Conservation (phyloP, 2,113 vertebrate species). For the Cinclus cinclus region DNA sequence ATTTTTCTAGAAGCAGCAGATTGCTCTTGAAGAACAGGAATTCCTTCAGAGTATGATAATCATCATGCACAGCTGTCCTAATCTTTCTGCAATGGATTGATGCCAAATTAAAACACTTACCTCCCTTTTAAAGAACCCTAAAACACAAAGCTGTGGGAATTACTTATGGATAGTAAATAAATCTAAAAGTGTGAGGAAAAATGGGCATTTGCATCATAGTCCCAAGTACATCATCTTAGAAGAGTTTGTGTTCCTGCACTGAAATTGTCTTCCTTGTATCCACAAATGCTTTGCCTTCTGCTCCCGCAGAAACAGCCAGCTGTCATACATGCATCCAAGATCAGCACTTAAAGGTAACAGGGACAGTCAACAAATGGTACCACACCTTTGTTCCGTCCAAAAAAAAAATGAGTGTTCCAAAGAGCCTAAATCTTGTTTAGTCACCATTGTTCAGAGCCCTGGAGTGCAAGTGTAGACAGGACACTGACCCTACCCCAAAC, state of each 20-base stretch:
- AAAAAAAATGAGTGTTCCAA: not conserved
- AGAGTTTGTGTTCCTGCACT: not conserved
- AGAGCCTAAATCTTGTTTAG: not conserved
- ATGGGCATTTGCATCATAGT: fast-evolving
- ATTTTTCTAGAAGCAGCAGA: not conserved
- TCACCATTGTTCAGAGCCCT: not conserved
- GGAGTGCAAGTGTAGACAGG: not conserved
- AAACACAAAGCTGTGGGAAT: not conserved
- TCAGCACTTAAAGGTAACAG: not conserved
- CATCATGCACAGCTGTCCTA: not conserved
- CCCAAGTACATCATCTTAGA: not conserved
- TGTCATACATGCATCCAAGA: not conserved
- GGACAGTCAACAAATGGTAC: not conserved
- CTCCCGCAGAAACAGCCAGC: not conserved
- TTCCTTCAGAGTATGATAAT: not conserved
- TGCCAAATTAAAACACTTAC: not conserved
- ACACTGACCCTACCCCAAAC: not conserved
- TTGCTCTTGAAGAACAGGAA: not conserved
- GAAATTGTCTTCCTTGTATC: not conserved
- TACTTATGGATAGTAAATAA: not conserved
- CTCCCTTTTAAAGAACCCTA: not conserved
- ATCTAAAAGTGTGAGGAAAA: not conserved
- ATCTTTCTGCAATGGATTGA: not conserved
- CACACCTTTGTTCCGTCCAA: not conserved
- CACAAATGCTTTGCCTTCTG: not conserved